Evolutionary conservation across 1,140 invertebrate genomes (phyloP).

Genomic region (Drosophila triauraria): DNA sequence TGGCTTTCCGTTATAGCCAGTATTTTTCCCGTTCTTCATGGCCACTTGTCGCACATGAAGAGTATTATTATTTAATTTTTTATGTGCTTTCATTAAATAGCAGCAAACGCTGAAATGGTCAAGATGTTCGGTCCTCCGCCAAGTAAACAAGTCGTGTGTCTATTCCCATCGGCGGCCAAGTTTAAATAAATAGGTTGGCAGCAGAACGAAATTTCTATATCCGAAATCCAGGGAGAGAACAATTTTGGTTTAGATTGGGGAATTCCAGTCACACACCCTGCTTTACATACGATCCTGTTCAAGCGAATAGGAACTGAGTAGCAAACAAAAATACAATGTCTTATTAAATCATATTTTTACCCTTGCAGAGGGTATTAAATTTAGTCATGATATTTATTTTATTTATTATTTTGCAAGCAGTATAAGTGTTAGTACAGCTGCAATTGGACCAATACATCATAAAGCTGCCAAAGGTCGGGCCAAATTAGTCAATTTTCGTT

Average conservation of each 20-base stretch:
- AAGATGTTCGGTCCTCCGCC: neutral
- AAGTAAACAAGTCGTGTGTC: constrained; percentile 3
- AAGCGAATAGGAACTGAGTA: no score
- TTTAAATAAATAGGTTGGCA: constrained; percentile 53
- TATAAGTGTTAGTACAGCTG: no score
- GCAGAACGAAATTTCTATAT: constrained; percentile 31
- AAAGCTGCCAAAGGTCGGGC: no score
- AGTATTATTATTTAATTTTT: constrained; percentile 45
- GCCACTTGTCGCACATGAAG: constrained; percentile 31
- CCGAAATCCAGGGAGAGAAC: constrained; percentile 27
- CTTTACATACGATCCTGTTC: neutral
- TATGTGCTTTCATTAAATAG: constrained; percentile 48
- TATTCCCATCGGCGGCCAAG: constrained; percentile 41
- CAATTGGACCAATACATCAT: no score
- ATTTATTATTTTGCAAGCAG: no score
- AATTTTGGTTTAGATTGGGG: constrained; percentile 37
- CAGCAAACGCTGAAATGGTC: neutral
- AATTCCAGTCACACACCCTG: constrained; percentile 16
- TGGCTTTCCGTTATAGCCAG: constrained; percentile 29
- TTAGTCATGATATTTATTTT: no score
- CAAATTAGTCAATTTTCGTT: no score
- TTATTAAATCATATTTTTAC: no score
- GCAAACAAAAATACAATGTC: no score
- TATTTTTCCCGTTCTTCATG: neutral
- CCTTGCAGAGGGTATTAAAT: no score